These are phyloP conservation scores for Apeltes quadracus DNA, from an alignment of 2,113 vertebrate species.

Conservation along the genomic window DNA sequence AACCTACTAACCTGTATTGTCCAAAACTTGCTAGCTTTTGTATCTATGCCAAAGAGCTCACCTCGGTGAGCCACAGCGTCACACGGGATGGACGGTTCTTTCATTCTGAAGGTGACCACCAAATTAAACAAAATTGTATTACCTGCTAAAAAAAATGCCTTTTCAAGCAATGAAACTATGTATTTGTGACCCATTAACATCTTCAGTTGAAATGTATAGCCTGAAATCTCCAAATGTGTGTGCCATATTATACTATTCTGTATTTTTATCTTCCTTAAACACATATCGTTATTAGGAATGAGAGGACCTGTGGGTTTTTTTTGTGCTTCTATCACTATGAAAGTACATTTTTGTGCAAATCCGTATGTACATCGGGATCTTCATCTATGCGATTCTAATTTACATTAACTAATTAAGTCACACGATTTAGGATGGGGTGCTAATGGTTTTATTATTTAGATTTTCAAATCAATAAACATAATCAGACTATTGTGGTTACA, in stretches of 20 bases:
- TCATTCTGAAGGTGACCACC: neutral
- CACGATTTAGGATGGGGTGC: constrained; percentile 61
- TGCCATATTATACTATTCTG: neutral
- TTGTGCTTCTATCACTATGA: neutral
- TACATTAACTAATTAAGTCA: neutral
- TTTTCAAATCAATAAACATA: constrained; percentile 85
- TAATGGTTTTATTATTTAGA: constrained; percentile 83
- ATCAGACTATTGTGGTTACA: constrained; percentile 85
- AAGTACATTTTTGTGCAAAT: neutral
- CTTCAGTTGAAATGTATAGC: neutral
- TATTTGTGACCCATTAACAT: neutral
- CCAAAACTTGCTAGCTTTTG: neutral
- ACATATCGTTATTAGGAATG: too few relatives aligned
- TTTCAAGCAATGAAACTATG: neutral
- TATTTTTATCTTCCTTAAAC: neutral
- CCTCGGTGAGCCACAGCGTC: neutral
- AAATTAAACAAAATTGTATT: neutral
- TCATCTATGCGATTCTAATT: neutral
- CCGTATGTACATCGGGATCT: neutral
- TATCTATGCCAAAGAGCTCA: neutral
- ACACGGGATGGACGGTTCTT: neutral
- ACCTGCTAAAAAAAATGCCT: neutral
- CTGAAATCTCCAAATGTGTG: neutral
- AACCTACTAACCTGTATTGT: neutral
- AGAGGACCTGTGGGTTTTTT: neutral